Evolutionary conservation across 2,797 vertebrate species (phyloP).

Genomic region (Gymnopithys bicolor): DNA sequence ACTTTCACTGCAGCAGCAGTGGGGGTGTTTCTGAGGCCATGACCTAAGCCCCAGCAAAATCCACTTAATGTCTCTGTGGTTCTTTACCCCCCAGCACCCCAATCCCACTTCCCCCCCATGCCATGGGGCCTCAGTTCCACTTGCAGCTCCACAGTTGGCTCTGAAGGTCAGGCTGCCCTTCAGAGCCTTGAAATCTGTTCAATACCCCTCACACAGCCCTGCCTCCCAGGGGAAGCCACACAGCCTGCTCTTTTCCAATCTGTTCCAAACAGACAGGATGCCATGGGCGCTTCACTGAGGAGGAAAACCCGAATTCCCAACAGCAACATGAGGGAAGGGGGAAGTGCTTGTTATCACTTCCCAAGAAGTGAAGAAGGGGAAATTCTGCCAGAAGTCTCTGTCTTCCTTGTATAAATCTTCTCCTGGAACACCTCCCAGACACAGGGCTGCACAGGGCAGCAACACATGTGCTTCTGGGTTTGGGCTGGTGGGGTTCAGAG

Average conservation of each 20-base stretch:
- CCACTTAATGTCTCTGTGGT: neutral
- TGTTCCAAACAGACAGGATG: neutral
- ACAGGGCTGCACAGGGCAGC: neutral
- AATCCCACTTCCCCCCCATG: neutral
- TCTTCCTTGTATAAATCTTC: neutral
- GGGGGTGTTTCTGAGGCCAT: neutral
- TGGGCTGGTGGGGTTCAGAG: neutral
- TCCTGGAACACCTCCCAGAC: neutral
- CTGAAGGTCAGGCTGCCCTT: constrained; percentile 50
- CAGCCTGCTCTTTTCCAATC: neutral
- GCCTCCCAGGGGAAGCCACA: neutral
- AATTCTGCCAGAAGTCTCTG: neutral
- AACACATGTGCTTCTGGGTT: neutral
- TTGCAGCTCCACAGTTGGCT: neutral
- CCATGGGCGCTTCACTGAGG: neutral
- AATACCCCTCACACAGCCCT: neutral
- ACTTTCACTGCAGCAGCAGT: neutral
- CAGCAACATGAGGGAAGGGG: neutral
- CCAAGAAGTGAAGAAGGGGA: neutral
- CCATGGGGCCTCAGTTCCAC: neutral
- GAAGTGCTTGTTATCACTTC: neutral
- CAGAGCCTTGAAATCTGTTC: neutral
- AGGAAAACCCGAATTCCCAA: neutral
- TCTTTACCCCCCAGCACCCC: neutral
- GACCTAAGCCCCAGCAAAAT: constrained; percentile 47